Evolutionary conservation across 2,888 invertebrate species (phyloP).

Genomic region (Globia sparganii): DNA sequence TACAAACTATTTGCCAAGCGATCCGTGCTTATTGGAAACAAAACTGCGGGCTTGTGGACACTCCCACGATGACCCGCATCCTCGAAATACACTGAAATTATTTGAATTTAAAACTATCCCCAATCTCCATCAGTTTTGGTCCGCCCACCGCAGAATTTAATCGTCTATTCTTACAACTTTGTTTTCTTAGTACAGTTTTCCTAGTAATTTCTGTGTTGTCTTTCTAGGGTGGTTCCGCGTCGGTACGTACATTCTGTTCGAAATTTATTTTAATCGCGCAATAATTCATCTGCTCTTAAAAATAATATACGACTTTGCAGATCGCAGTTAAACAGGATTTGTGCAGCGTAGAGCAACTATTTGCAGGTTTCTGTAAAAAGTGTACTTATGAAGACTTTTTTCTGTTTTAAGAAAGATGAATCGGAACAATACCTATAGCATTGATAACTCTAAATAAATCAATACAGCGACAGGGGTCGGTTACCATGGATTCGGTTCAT

Average conservation of each 20-base stretch:
- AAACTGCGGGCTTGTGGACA: slow-evolving; percentile 51
- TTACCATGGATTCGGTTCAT: not conserved
- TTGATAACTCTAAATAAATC: not conserved
- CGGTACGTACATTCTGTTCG: slow-evolving; percentile 20
- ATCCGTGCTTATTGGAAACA: slow-evolving; percentile 64
- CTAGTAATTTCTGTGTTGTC: slow-evolving; percentile 29
- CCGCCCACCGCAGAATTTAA: slow-evolving; percentile 40
- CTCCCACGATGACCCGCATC: slow-evolving; percentile 30
- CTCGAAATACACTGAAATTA: slow-evolving; percentile 46
- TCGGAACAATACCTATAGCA: not conserved
- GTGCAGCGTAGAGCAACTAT: slow-evolving; percentile 38
- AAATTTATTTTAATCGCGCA: slow-evolving; percentile 35
- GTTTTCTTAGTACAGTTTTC: slow-evolving; percentile 19
- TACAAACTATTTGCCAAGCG: slow-evolving; percentile 66
- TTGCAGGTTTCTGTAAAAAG: slow-evolving; percentile 32
- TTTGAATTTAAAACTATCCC: slow-evolving; percentile 50
- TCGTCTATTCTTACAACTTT: slow-evolving; percentile 44
- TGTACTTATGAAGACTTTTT: not conserved
- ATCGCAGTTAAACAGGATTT: slow-evolving; percentile 50
- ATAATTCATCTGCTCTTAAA: slow-evolving; percentile 57
- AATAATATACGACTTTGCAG: slow-evolving; percentile 50
- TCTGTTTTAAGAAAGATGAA: not conserved
- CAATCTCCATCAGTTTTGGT: slow-evolving; percentile 41
- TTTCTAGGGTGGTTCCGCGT: slow-evolving; percentile 11
- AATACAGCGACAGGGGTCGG: no score